Conservation (phyloP, 1,140 invertebrate genomes). For the Orchestia grillus region DNA sequence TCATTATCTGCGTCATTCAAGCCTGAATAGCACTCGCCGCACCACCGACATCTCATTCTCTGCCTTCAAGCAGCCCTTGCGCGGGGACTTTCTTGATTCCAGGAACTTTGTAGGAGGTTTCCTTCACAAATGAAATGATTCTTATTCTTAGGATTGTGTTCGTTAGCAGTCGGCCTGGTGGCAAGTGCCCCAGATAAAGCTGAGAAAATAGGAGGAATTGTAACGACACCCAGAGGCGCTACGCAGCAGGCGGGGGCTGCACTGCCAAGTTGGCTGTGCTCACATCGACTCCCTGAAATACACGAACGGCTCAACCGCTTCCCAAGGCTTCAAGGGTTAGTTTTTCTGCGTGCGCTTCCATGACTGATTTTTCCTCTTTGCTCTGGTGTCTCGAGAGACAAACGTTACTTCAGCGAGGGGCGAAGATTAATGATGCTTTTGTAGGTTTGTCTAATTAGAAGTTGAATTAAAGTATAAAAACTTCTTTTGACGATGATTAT, state of each 20-base stretch:
- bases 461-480: no score
- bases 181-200: slow-evolving; percentile 23
- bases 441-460: no score
- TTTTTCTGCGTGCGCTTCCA: not conserved
- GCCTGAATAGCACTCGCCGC: not conserved
- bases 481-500: no score
- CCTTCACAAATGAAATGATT: slow-evolving; percentile 35
- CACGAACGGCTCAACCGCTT: not conserved
- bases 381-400: not conserved
- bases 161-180: slow-evolving; percentile 45
- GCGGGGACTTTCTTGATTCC: slow-evolving; percentile 14
- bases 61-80: not conserved
- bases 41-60: not conserved
- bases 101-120: slow-evolving; percentile 9
- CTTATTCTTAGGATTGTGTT: slow-evolving; percentile 29
- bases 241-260: not conserved
- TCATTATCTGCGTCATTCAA: slow-evolving; percentile 1
- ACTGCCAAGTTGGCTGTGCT: not conserved
- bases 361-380: not conserved
- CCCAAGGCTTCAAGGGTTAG: not conserved
- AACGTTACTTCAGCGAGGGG: not conserved
- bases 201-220: slow-evolving; percentile 33
- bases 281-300: not conserved
- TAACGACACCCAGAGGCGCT: slow-evolving; percentile 24
- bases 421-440: no score